A percentile compares a stretch with the other conserved stretches of the same genome.
These are phyloP conservation scores for Lepidochrysops patricia DNA, from an alignment of 2,888 invertebrate genomes.

Conservation along the genomic window DNA sequence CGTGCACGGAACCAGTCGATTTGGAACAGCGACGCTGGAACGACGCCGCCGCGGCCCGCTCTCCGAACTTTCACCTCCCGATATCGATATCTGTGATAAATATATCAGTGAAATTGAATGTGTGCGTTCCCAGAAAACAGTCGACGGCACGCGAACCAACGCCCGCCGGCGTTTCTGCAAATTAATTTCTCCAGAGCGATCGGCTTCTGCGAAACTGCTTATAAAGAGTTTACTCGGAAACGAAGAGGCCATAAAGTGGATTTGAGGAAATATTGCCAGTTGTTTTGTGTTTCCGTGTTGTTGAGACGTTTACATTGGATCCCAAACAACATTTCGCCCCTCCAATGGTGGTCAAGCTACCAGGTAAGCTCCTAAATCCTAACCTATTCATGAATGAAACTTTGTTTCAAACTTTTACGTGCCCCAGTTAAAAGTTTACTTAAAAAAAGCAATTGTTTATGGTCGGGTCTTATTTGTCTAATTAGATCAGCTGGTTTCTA, in stretches of 20 bases:
- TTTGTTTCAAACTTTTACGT: not conserved
- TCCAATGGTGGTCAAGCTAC: conserved; percentile 73
- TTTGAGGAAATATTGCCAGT: conserved; percentile 69
- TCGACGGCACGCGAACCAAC: conserved; percentile 50
- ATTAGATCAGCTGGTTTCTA: conserved; percentile 2
- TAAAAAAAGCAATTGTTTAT: not conserved
- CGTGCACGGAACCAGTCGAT: conserved; percentile 41
- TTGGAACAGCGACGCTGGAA: conserved; percentile 45
- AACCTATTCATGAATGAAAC: conserved; percentile 9
- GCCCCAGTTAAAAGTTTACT: not conserved
- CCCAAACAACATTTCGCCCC: conserved; percentile 62
- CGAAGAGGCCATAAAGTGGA: conserved; percentile 68
- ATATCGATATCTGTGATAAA: conserved; percentile 67
- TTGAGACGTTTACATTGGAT: conserved; percentile 70
- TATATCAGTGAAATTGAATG: conserved; percentile 67
- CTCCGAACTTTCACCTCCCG: conserved; percentile 68
- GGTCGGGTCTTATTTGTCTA: not conserved
- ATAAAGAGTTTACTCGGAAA: conserved; percentile 70
- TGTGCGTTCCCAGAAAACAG: conserved; percentile 61
- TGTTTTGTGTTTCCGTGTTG: conserved; percentile 68
- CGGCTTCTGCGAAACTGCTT: conserved; percentile 68
- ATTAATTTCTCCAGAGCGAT: conserved; percentile 68
- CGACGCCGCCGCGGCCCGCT: conserved; percentile 37
- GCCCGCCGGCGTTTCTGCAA: conserved; percentile 58
- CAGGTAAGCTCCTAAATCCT: conserved; percentile 40